Base-by-base conservation (phyloP, 2,113 vertebrate species). In the Diglossa brunneiventris region DNA sequence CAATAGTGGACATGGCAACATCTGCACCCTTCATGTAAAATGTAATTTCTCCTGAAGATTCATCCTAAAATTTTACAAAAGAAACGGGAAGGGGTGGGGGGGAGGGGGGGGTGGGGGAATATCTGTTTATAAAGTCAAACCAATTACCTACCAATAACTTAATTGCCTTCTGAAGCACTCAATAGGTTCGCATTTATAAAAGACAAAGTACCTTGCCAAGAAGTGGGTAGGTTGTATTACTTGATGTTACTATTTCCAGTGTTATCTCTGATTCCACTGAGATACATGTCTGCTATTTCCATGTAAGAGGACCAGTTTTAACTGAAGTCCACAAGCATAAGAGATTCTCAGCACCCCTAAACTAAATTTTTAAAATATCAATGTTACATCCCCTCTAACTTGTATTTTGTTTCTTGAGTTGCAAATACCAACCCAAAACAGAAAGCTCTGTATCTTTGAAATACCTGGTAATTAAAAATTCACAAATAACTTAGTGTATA, bases 1-100 rank as follows among this genome's bases (percentile, higher is more conserved):
- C 99, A 64, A 99, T 99, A 97, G 98, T 97, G 76, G 99, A 98
- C 99, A 99, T 99, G n/a, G 98, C 99, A 66, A 98, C 98, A 55
- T 99, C 99, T 4, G 99, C 99, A 2, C 99, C 99, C 92, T 99
- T 99, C 99, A 99, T 99, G 83, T 99, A 99, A 95, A 99, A 99
- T 1, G 99, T 99, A 96, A 99, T 99, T 73, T 99, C 99, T 53
- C 98, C 99, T 0, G 99, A 99, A 59, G 98, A 98, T 96, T 99
- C 99, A 78, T 99, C 99, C 99, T 99, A 83, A 19, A 75, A 78
- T 17, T 76, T 89, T 30, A 22, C 17, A 68, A 74, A n/a, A 75
- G 7, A 75, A 94, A 66, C 1, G 9, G 7, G 13, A 13, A 4
- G 7, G 7, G 3, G 7, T 7, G 1, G 18, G 13, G 3, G 7